Evolutionary conservation across 2,113 vertebrate genomes (phyloP), one percentile per base, ranked within the genome.

Genomic region (Aleadryas rufinucha): DNA sequence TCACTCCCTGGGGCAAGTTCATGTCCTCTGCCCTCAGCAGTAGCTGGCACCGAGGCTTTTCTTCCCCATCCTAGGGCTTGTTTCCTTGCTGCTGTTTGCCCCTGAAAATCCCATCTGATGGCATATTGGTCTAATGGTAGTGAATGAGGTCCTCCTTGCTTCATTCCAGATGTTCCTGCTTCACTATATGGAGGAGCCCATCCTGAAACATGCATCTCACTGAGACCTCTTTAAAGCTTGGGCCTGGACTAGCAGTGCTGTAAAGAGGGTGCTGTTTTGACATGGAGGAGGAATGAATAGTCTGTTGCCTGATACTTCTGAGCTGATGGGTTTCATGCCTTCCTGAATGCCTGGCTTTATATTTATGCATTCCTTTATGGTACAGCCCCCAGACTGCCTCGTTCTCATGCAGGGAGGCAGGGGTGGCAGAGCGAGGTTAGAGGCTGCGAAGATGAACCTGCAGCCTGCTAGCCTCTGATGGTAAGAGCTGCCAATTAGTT

Each of bases 141-240:
- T 6, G 53, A 52, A 20, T 1, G 4, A 68, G 22, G 14, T 72
- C 56, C 13, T 87, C 44, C 74, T 85, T 59, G 23, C 71, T 84
- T 81, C 21, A 2, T 44, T 52, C 56, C 57, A 71, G 68, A 30
- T 84, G 41, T 50, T 96, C 20, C 37, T 31, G 16, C 57, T 64
- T 74, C 6, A 3, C 35, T 83, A 2, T 7, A 20, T n/a, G 59
- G 80, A 60, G 52, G 52, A 30, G 5, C 3, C 20, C 17, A 7
- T 63, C 50, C 75, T 85, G 57, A 57, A 35, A 1, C 0, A 4
- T 60, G 30, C 45, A 7, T 85, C 1, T 0, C 1, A 1, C 42
- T 60, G 63, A 75, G 54, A 87, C 33, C 31, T 59, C 30, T 66
- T 45, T 41, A 54, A 60, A 84, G 17, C 69, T 31, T 59, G 42